Conservation (phyloP, 2,888 invertebrate genomes). For the Amphipyra tragopoginis region DNA sequence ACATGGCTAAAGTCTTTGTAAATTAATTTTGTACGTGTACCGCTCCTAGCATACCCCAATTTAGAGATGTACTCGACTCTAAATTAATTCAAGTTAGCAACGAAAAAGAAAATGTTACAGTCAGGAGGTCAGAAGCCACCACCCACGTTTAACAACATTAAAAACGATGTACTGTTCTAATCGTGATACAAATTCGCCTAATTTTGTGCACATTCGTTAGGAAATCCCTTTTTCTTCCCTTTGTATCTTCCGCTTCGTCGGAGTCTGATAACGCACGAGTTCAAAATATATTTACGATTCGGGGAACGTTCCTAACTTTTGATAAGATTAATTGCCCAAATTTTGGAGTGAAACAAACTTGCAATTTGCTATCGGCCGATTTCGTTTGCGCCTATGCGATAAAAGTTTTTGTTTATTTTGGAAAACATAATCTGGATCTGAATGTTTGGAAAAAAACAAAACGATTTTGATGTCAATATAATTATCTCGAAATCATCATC, state of each 20-base stretch:
- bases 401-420: slow-evolving; percentile 15
- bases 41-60: slow-evolving; percentile 72
- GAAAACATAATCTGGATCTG: slow-evolving; percentile 3
- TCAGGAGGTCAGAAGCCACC: slow-evolving; percentile 49
- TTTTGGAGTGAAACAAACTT: slow-evolving; percentile 48
- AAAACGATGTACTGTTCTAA: slow-evolving; percentile 43
- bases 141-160: slow-evolving; percentile 61
- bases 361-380: slow-evolving; percentile 43
- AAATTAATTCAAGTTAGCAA: slow-evolving; percentile 69
- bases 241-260: slow-evolving; percentile 32
- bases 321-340: slow-evolving; percentile 61
- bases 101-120: slow-evolving; percentile 69
- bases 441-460: background rate
- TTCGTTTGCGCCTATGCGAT: slow-evolving; percentile 37
- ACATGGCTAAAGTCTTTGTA: slow-evolving; percentile 55
- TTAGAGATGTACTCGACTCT: slow-evolving; percentile 65
- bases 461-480: background rate
- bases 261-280: slow-evolving; percentile 50
- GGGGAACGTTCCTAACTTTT: slow-evolving; percentile 53
- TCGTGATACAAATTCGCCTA: slow-evolving; percentile 43
- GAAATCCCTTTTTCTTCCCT: slow-evolving; percentile 32
- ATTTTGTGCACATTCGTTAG: slow-evolving; percentile 48
- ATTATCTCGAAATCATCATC: no score
- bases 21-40: slow-evolving; percentile 70
- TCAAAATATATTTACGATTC: slow-evolving; percentile 53